phyloP scores from a whole-genome alignment of 2,797 vertebrate species.

The Periophthalmus magnuspinnatus region DNA sequence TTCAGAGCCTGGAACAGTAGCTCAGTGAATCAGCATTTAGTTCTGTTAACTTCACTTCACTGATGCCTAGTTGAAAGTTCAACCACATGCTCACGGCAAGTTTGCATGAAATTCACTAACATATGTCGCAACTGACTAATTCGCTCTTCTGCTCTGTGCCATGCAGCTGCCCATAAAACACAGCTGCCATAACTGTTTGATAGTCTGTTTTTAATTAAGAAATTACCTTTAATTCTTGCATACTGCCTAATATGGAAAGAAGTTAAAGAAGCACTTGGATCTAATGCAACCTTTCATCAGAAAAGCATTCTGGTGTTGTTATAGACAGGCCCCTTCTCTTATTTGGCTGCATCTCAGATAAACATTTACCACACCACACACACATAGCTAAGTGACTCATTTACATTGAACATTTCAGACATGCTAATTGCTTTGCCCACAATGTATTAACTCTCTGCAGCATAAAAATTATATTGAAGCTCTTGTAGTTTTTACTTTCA shows the following conservation, averaged over 20 bases:
- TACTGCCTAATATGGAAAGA: not conserved
- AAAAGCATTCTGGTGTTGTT: conserved; percentile 26
- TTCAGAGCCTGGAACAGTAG: not conserved
- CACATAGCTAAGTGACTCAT: too few relatives aligned
- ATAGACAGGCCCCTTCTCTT: conserved; percentile 13
- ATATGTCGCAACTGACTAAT: conserved; percentile 38
- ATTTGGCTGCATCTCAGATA: not conserved
- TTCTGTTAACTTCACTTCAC: conserved; percentile 1
- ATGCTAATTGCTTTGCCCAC: too few relatives aligned
- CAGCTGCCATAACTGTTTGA: conserved; percentile 21
- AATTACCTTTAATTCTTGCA: not conserved
- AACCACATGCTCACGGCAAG: conserved; percentile 14
- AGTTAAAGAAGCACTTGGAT: conserved; percentile 4
- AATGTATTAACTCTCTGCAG: too few relatives aligned
- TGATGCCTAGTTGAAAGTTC: conserved; percentile 10
- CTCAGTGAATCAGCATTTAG: not conserved
- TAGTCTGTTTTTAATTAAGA: not conserved
- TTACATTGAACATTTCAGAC: too few relatives aligned
- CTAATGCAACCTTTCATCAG: conserved; percentile 10
- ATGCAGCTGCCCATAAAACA: conserved; percentile 19
- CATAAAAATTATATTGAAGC: too few relatives aligned
- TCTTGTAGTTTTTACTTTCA: too few relatives aligned
- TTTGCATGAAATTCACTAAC: conserved; percentile 19
- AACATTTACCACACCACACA: too few relatives aligned
- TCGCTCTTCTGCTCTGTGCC: conserved; percentile 15